phyloP scores from a whole-genome alignment of 2,113 vertebrate species.

The Dendrocopos noguchii region DNA sequence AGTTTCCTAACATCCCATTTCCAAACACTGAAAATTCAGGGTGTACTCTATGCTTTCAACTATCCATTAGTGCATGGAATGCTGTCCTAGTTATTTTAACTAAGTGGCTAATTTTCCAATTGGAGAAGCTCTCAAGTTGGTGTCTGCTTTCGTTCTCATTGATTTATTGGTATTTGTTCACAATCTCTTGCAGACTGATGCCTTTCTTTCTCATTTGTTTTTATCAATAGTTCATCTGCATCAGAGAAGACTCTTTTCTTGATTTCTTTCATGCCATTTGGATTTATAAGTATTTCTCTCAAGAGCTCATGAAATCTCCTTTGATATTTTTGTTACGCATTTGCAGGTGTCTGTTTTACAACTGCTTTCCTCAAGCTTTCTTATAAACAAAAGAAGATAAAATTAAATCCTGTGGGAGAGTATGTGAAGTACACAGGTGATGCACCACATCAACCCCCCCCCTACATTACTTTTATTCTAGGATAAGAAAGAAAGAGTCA shows the following conservation, averaged over 20 bases:
- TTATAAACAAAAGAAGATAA: too few species aligned
- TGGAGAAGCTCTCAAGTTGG: too few species aligned
- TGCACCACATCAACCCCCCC: rapidly evolving
- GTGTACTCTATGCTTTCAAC: too few species aligned
- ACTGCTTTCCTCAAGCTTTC: background rate
- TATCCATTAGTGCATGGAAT: too few species aligned
- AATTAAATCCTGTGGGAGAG: background rate
- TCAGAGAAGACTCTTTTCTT: background rate
- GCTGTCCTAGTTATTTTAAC: too few species aligned
- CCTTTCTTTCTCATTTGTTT: background rate
- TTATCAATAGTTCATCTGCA: background rate
- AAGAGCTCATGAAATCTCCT: background rate
- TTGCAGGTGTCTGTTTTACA: background rate
- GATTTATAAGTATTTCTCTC: background rate
- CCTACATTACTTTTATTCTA: background rate
- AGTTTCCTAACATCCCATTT: too few species aligned
- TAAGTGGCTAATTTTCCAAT: too few species aligned
- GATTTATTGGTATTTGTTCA: background rate
- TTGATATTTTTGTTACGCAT: background rate
- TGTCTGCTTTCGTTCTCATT: background rate
- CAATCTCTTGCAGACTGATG: background rate
- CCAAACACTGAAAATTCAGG: too few species aligned
- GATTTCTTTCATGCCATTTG: background rate
- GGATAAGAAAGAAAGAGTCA: background rate
- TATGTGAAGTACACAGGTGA: too few species aligned